A percentile compares a stretch with the other conserved stretches of the same genome.
These are phyloP conservation scores for Chloroceryle inda DNA, from an alignment of 2,797 vertebrate species.

Conservation along the genomic window DNA sequence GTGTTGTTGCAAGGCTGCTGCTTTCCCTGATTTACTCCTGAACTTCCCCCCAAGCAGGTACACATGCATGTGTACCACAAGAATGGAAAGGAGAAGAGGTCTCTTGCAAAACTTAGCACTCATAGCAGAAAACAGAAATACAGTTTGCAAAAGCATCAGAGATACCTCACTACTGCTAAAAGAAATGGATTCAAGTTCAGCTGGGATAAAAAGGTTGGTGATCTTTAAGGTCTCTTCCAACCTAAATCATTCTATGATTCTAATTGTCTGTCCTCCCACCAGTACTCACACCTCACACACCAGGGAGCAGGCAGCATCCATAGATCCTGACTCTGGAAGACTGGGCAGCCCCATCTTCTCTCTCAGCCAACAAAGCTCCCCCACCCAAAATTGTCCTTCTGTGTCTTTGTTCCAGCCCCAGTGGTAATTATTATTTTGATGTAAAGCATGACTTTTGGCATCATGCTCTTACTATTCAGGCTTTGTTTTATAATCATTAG, in stretches of 20 bases:
- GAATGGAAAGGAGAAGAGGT: not conserved
- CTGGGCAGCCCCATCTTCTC: not conserved
- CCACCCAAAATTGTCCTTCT: not conserved
- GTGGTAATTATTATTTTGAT: slow-evolving; percentile 16
- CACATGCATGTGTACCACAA: fast-evolving
- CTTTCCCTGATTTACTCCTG: not conserved
- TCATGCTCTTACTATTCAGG: not conserved
- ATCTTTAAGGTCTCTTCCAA: not conserved
- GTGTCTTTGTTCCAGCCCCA: slow-evolving; percentile 9
- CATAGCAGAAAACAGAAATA: not conserved
- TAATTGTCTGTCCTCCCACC: not conserved
- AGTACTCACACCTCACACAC: not conserved
- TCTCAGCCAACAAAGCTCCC: not conserved
- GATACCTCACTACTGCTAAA: not conserved
- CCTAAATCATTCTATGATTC: not conserved
- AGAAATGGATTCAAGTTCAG: not conserved
- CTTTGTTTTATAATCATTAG: slow-evolving; percentile 24
- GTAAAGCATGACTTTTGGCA: not conserved
- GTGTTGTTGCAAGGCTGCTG: not conserved
- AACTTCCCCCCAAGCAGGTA: not conserved
- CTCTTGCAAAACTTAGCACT: not conserved
- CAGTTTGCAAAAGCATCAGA: not conserved
- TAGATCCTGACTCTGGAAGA: not conserved
- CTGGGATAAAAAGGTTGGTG: not conserved
- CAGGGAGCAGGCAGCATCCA: not conserved